Percentiles rank a stretch among this genome's conserved stretches.
Evolutionary conservation across 2,113 vertebrate genomes (phyloP).

Genomic region (Helogale parvula): DNA sequence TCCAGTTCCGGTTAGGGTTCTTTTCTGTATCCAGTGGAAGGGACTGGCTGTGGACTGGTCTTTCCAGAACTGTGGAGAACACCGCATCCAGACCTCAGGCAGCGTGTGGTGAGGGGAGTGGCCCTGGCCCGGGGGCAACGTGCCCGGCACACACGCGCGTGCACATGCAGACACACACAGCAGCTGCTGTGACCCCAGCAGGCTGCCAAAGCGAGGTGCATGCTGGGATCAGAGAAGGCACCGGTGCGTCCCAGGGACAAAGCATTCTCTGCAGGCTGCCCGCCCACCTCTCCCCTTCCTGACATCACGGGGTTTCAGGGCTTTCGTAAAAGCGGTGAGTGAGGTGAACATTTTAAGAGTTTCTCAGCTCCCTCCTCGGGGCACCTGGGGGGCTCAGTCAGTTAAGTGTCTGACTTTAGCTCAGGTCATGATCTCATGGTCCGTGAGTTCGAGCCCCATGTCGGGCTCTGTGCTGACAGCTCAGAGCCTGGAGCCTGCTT

Average conservation of each 20-base stretch:
- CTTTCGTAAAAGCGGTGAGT: not conserved
- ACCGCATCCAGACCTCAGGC: accelerated
- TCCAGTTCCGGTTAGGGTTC: no score
- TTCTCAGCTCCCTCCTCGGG: no score
- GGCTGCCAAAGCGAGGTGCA: not conserved
- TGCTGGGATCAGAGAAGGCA: not conserved
- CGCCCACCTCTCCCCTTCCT: accelerated
- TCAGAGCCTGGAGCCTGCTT: no score
- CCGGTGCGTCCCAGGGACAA: accelerated
- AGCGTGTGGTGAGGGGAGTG: no score
- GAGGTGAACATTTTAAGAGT: accelerated
- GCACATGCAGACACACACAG: no score
- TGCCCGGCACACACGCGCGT: not conserved
- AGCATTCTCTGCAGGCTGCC: accelerated
- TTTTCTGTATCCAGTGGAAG: accelerated
- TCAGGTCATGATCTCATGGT: no score
- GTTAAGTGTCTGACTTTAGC: no score
- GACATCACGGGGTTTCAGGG: accelerated
- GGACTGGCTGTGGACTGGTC: accelerated
- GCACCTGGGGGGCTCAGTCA: no score
- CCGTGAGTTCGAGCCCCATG: no score
- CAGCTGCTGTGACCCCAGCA: not conserved
- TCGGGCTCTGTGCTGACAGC: no score
- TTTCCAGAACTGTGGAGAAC: not conserved
- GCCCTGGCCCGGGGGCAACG: not conserved